Evolutionary conservation across 2,888 invertebrate species (phyloP).

Genomic region (Hirudinaria manillensis): DNA sequence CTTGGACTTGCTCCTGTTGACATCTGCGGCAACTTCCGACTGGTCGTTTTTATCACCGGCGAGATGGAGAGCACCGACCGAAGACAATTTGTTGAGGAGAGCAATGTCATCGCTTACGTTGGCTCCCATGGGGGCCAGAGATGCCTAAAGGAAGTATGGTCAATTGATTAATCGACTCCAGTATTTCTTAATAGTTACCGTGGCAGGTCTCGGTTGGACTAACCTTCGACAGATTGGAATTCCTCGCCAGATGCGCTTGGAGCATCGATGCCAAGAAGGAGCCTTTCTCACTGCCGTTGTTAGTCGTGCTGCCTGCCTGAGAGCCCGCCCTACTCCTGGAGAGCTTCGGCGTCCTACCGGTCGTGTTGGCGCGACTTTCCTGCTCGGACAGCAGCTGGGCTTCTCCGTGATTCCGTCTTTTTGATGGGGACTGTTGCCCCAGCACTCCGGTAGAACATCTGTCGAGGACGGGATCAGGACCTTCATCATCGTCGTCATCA

Average conservation of each 20-base stretch:
- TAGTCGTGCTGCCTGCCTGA: not conserved
- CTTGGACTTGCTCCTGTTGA: not conserved
- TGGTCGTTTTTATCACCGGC: not conserved
- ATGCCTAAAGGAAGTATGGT: not conserved
- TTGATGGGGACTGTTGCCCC: not conserved
- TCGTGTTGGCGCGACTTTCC: not conserved
- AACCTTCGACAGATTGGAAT: slow-evolving; percentile 7
- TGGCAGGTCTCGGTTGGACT: too few species aligned
- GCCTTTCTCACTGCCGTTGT: not conserved
- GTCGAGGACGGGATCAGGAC: not conserved
- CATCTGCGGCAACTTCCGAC: not conserved
- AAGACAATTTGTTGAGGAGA: slow-evolving; percentile 24
- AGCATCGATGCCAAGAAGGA: not conserved
- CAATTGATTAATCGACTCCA: not conserved
- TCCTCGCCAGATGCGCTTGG: slow-evolving; percentile 2
- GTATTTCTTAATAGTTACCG: too few species aligned
- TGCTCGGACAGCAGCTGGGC: not conserved
- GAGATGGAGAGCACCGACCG: not conserved
- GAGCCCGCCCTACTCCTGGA: not conserved
- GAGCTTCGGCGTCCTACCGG: slow-evolving; percentile 10
- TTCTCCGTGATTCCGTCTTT: not conserved
- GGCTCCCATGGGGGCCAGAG: not conserved
- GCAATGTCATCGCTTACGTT: slow-evolving; percentile 25
- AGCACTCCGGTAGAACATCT: too few species aligned
- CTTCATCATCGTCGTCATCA: not conserved